Evolutionary conservation across 2,797 vertebrate genomes (phyloP), one percentile per base, ranked within the genome.

Genomic region (Sebastes reedi): DNA sequence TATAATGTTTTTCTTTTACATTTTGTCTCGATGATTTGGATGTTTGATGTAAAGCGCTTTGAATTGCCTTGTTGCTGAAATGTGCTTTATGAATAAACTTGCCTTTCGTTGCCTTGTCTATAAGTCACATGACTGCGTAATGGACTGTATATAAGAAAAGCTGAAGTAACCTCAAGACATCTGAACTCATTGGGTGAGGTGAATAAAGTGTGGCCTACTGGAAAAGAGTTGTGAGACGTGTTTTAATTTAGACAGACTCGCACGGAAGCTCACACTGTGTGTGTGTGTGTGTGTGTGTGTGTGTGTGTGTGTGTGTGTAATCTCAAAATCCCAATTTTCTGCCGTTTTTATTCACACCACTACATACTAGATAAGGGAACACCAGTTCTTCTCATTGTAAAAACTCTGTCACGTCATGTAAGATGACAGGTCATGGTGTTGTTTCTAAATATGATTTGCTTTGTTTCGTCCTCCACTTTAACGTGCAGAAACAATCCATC

Each of bases 401-500:
- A 61, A 60, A n/a, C 50, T 50, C 22, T 65, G 64, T 58, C 25
- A 6, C 25, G n/a, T 56, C 55, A n/a, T 27, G 10, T 66, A 6
- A 54, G 29, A 58, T n/a, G 46, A 61, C 59, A 66, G 39, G 25
- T 52, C 8, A 1, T 20, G 22, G 20, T 32, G 65, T 60, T 61
- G 24, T 64, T 52, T 39, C 39, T 70, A 20, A 24, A 80, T 12
- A 29, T 32, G 7, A 65, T 66, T 13, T 36, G 70, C 2, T 84
- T 66, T 59, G 66, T 80, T 82, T 78, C 67, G 34, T 81, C 29
- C 13, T 73, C 64, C 52, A 25, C 59, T 68, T 78, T 67, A 61
- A 82, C 50, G 20, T 13, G n/a, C 5, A 10, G 66, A 75, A 69
- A 82, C 76, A 52, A 87, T 84, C 79, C 64, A 74, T 79, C 13